phyloP scores from a whole-genome alignment of 2,888 invertebrate species.

The Mesochorus sp. region DNA sequence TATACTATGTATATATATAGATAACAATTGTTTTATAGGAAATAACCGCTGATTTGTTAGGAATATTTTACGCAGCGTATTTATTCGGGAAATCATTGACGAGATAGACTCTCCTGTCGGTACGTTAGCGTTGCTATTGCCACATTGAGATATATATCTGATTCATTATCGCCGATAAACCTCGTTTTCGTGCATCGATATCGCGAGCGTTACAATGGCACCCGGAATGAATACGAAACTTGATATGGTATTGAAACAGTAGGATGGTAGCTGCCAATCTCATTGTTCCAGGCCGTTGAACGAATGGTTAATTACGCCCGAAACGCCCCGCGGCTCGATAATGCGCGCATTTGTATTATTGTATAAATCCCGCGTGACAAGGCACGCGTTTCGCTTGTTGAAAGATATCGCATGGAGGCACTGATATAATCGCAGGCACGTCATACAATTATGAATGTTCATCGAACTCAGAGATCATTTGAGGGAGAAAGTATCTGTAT shows the following conservation, averaged over 20 bases:
- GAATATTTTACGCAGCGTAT: background rate
- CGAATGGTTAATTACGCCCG: slow-evolving; percentile 65
- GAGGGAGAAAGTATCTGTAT: too few relatives aligned
- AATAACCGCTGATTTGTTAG: too few relatives aligned
- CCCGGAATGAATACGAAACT: slow-evolving; percentile 42
- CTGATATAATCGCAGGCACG: background rate
- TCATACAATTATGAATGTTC: background rate
- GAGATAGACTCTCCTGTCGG: slow-evolving; percentile 8
- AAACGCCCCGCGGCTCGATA: slow-evolving; percentile 30
- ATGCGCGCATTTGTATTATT: slow-evolving; percentile 20
- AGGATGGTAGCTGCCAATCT: slow-evolving; percentile 47
- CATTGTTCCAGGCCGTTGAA: slow-evolving; percentile 62
- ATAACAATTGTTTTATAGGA: too few relatives aligned
- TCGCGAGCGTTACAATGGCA: slow-evolving; percentile 30
- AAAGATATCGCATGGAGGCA: slow-evolving; percentile 14
- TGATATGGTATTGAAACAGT: slow-evolving; percentile 26
- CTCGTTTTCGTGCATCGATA: slow-evolving; percentile 8
- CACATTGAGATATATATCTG: slow-evolving; percentile 7
- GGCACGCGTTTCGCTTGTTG: slow-evolving; percentile 1
- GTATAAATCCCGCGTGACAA: slow-evolving; percentile 12
- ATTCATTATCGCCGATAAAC: slow-evolving; percentile 45
- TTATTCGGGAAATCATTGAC: background rate
- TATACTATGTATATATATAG: too few relatives aligned
- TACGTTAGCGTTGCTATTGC: background rate
- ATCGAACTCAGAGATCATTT: too few relatives aligned